A percentile compares a stretch with the other conserved stretches of the same genome.
Evolutionary conservation across 1,140 invertebrate genomes (phyloP).

Genomic region (Dryas iulia): DNA sequence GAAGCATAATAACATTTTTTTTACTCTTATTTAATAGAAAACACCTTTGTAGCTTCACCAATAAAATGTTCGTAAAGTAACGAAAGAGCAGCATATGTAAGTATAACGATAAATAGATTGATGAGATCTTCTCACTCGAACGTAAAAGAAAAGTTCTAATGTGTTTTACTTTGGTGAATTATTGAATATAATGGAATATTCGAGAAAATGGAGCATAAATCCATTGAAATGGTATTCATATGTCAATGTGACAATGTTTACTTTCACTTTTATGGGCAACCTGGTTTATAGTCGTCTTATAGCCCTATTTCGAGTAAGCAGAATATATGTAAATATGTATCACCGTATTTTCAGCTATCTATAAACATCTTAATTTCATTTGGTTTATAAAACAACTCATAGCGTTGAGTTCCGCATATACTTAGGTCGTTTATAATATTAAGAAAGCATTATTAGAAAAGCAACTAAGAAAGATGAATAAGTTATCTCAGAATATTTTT

Average conservation of each 20-base stretch:
- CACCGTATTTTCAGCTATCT: no score
- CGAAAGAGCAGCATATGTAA: not conserved
- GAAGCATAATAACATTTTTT: no score
- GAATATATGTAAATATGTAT: no score
- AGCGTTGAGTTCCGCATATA: no score
- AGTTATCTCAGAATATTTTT: no score
- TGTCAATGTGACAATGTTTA: not conserved
- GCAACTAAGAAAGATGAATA: no score
- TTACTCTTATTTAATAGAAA: no score
- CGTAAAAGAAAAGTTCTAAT: not conserved
- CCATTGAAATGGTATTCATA: not conserved
- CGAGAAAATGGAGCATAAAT: not conserved
- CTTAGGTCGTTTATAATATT: no score
- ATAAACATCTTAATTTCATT: no score
- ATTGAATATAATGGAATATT: not conserved
- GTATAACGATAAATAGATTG: slow-evolving; percentile 8
- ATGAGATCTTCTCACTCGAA: not conserved
- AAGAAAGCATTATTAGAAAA: no score
- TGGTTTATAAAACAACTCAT: no score
- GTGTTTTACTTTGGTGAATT: not conserved
- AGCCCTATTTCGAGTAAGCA: not conserved
- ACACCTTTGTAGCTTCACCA: not conserved
- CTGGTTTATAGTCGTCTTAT: not conserved
- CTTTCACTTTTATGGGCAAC: not conserved
- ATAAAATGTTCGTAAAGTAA: not conserved